Percentiles rank a stretch among this genome's conserved stretches.
These are phyloP conservation scores for Orthosia gothica DNA, from an alignment of 2,888 invertebrate genomes.

Conservation along the genomic window DNA sequence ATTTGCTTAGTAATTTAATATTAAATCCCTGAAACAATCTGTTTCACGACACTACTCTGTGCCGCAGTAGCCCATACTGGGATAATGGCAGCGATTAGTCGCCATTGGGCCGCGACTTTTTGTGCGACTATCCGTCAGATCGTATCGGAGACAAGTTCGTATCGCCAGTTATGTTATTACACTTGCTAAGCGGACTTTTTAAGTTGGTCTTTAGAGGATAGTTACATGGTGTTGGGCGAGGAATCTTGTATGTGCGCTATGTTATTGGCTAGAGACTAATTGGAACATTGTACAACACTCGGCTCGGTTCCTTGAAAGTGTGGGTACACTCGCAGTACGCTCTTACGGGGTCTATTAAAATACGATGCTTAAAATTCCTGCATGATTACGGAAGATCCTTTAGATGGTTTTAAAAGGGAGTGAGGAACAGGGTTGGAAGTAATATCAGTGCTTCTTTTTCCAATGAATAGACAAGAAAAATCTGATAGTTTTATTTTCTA, in stretches of 20 bases:
- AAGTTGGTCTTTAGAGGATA: conserved; percentile 17
- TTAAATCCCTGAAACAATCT: neutral
- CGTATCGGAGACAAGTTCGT: conserved; percentile 65
- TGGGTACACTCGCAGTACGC: neutral
- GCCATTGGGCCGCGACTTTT: conserved; percentile 71
- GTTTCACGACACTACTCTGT: conserved; percentile 45
- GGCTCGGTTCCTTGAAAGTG: neutral
- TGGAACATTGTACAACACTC: conserved; percentile 26
- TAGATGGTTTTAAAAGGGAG: neutral
- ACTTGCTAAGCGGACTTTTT: conserved; percentile 68
- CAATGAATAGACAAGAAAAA: too few relatives aligned
- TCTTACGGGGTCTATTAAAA: neutral
- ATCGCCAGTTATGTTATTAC: conserved; percentile 66
- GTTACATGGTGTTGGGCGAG: conserved; percentile 42
- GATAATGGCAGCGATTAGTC: conserved; percentile 76
- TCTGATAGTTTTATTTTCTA: too few relatives aligned
- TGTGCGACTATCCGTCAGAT: conserved; percentile 68
- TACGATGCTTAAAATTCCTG: neutral
- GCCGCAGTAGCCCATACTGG: conserved; percentile 64
- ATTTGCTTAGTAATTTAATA: neutral
- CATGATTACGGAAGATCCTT: neutral
- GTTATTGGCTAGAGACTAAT: conserved; percentile 38
- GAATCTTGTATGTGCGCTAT: conserved; percentile 33
- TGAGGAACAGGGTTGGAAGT: neutral
- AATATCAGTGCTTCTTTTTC: neutral